Evolutionary conservation across 2,113 vertebrate genomes (phyloP).

Genomic region (Pelmatolapia mariae): DNA sequence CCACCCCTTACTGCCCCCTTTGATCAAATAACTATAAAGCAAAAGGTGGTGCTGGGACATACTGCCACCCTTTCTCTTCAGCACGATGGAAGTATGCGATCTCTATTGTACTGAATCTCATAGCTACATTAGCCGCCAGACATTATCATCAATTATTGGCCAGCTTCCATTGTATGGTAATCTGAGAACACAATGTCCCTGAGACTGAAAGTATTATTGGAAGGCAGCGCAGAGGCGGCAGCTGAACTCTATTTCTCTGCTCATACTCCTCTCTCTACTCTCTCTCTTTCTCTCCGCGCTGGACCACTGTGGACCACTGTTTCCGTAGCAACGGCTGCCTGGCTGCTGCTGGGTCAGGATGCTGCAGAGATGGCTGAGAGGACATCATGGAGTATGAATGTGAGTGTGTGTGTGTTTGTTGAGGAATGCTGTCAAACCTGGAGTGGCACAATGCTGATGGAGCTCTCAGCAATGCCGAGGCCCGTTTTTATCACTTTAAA

Average conservation of each 20-base stretch:
- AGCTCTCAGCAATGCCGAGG: neutral
- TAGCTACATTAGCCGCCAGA: neutral
- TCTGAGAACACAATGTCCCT: slow-evolving; percentile 48
- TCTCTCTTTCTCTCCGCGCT: slow-evolving; percentile 3
- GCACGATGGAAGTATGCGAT: neutral
- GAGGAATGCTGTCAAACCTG: neutral
- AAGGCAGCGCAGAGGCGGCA: slow-evolving; percentile 47
- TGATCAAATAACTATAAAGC: neutral
- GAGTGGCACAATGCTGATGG: neutral
- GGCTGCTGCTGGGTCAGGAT: slow-evolving; percentile 59
- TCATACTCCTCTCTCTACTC: neutral
- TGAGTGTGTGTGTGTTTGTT: neutral
- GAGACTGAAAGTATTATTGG: slow-evolving; percentile 40
- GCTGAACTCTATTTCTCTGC: slow-evolving; percentile 23
- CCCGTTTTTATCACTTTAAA: neutral
- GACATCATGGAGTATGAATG: slow-evolving; percentile 9
- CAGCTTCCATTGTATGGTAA: neutral
- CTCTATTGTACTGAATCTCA: neutral
- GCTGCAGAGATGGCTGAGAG: slow-evolving; percentile 55
- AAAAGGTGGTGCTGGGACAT: neutral
- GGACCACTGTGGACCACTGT: slow-evolving; percentile 54
- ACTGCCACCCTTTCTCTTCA: neutral
- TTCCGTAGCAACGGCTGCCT: slow-evolving; percentile 68
- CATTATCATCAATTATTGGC: slow-evolving; percentile 45
- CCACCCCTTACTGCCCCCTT: neutral